Percentiles rank a stretch among this genome's conserved stretches.
These are phyloP conservation scores for Cavia porcellus DNA, from an alignment of 2,113 vertebrate species.

Conservation along the genomic window DNA sequence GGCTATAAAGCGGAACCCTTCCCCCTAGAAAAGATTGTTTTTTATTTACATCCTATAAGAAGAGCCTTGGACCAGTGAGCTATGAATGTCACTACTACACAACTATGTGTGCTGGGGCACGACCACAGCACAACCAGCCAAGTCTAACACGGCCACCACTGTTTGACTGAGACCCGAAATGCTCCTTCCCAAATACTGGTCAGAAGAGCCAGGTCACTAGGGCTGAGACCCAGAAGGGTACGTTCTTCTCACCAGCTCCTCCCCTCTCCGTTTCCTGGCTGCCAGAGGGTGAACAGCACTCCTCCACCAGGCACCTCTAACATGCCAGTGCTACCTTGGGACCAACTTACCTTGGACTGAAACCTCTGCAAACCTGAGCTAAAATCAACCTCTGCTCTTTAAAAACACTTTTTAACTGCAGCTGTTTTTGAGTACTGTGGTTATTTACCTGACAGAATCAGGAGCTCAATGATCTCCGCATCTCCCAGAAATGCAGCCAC, in stretches of 20 bases:
- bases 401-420: not conserved
- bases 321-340: not conserved
- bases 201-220: not conserved
- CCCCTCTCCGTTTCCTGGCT: not conserved
- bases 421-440: not conserved
- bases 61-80: not conserved
- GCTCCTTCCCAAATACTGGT: not conserved
- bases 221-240: not conserved
- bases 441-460: constrained; percentile 96
- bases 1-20: not conserved
- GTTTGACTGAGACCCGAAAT: not conserved
- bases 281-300: not conserved
- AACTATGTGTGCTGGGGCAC: not conserved
- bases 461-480: constrained; percentile 97
- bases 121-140: not conserved
- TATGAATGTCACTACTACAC: not conserved
- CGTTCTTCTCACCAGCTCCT: not conserved
- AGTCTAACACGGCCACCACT: not conserved
- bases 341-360: not conserved
- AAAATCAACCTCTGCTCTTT: not conserved
- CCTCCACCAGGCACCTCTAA: not conserved
- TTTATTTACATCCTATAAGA: not conserved
- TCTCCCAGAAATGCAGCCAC: constrained; percentile 97
- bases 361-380: not conserved
- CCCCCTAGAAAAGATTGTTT: not conserved